Conservation (phyloP, 2,888 invertebrate genomes). For the Mimachlamys varia region DNA sequence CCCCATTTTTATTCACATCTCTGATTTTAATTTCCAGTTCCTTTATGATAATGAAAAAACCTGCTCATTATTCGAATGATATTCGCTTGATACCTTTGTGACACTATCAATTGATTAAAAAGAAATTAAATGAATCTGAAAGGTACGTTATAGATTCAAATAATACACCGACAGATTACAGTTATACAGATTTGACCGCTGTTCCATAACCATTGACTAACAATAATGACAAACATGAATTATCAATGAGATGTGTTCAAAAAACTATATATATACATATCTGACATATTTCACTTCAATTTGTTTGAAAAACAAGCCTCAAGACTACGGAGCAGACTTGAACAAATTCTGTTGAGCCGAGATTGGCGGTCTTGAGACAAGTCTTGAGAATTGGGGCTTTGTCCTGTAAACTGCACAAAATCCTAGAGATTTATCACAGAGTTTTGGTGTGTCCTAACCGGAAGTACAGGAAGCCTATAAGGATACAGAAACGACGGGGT, state of each 20-base stretch:
- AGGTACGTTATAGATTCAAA: not conserved
- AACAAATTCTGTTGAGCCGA: not conserved
- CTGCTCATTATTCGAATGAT: not conserved
- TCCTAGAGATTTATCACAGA: not conserved
- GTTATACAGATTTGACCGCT: not conserved
- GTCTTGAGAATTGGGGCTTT: not conserved
- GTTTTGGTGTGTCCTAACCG: not conserved
- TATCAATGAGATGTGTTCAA: not conserved
- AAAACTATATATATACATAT: not conserved
- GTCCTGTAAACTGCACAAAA: not conserved
- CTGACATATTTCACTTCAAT: not conserved
- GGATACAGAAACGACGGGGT: not conserved
- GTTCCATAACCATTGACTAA: not conserved
- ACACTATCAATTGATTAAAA: not conserved
- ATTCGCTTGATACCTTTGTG: not conserved
- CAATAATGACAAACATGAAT: not conserved
- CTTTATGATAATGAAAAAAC: not conserved
- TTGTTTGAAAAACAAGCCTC: not conserved
- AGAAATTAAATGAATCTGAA: not conserved
- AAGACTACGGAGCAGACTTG: not conserved
- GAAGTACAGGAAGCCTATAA: conserved; percentile 24
- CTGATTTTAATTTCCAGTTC: not conserved
- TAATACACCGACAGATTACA: not conserved
- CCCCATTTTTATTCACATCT: not conserved
- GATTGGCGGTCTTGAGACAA: not conserved